Conservation (phyloP, 2,888 invertebrate genomes). For the Apotomis betuletana region DNA sequence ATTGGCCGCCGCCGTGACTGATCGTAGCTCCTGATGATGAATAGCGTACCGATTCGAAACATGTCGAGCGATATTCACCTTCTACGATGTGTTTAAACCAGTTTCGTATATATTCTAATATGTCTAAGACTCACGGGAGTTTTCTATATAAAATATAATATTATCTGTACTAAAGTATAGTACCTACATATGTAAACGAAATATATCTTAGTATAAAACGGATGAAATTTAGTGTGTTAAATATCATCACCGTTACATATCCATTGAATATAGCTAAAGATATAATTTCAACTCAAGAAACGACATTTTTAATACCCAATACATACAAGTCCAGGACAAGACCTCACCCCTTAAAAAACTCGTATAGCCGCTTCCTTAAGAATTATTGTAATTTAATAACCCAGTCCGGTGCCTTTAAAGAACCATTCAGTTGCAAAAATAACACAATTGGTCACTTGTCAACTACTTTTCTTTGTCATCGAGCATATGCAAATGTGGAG, state of each 20-base stretch:
- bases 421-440: conserved; percentile 68
- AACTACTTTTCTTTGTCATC: conserved; percentile 60
- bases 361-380: conserved; percentile 47
- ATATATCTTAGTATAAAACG: no score
- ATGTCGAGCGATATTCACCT: no score
- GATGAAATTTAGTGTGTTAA: background rate
- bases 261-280: conserved; percentile 7
- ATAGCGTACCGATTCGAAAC: no score
- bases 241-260: background rate
- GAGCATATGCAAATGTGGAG: conserved; percentile 60
- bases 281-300: conserved; percentile 20
- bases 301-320: conserved; percentile 31
- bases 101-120: no score
- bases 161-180: no score
- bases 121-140: no score
- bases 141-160: no score
- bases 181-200: no score
- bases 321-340: conserved; percentile 31
- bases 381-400: conserved; percentile 81
- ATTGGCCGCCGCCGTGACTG: no score
- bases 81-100: no score
- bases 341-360: conserved; percentile 46
- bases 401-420: conserved; percentile 58
- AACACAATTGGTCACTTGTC: conserved; percentile 80
- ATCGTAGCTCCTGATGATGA: no score